phyloP scores from a whole-genome alignment of 1,140 invertebrate species.

The Drosophila ambigua region DNA sequence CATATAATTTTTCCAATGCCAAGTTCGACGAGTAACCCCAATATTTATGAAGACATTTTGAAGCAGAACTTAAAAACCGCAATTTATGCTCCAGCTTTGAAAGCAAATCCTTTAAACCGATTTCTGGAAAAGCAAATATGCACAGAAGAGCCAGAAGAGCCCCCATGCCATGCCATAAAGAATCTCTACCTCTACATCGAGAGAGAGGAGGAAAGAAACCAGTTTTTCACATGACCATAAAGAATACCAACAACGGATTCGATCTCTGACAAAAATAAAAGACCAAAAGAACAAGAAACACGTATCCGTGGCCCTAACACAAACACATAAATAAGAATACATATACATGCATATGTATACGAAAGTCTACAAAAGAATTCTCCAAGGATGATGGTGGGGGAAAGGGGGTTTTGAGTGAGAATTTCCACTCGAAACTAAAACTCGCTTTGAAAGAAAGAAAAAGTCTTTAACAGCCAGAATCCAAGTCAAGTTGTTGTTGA shows the following conservation, averaged over 20 bases:
- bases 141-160: conserved; percentile 10
- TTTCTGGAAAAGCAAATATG: conserved; percentile 72
- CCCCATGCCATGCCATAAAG: conserved; percentile 53
- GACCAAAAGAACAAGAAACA: conserved; percentile 35
- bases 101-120: conserved; percentile 70
- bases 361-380: conserved; percentile 28
- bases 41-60: conserved; percentile 68
- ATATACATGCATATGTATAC: no score
- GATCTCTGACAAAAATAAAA: conserved; percentile 45
- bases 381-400: conserved; percentile 21
- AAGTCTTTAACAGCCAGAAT: conserved; percentile 68
- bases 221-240: conserved; percentile 35
- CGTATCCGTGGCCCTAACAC: conserved; percentile 31
- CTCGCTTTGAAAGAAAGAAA: conserved; percentile 75
- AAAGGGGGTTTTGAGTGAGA: conserved; percentile 29
- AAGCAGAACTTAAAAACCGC: conserved; percentile 45
- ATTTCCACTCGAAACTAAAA: conserved; percentile 49
- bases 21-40: conserved; percentile 13
- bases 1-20: conserved; percentile 1
- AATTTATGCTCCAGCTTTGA: conserved; percentile 58
- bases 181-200: conserved; percentile 67
- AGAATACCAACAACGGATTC: conserved; percentile 32
- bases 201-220: conserved; percentile 33
- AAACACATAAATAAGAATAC: no score
- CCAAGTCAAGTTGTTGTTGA: conserved; percentile 78